Evolutionary conservation across 2,797 vertebrate genomes (phyloP).

Genomic region (Bradypodion pumilum): DNA sequence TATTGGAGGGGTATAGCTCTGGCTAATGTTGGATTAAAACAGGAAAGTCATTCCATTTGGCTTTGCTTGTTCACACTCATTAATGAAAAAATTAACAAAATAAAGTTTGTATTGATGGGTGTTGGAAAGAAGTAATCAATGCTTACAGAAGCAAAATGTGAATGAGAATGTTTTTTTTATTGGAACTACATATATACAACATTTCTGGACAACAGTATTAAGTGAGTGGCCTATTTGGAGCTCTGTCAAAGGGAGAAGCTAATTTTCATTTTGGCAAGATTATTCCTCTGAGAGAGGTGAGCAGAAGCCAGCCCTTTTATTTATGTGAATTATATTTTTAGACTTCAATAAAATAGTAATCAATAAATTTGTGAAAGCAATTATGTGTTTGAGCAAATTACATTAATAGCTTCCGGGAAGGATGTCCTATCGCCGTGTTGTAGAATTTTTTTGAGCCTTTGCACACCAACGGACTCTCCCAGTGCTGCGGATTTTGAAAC

Average conservation of each 20-base stretch:
- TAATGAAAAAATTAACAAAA: neutral
- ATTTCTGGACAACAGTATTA: neutral
- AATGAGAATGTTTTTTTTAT: neutral
- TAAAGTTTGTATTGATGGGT: neutral
- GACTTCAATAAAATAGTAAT: constrained; percentile 11
- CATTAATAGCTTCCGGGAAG: constrained; percentile 1
- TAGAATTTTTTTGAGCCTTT: no score
- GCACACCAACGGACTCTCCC: no score
- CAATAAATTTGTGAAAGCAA: constrained; percentile 23
- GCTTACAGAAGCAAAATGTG: neutral
- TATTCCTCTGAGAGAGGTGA: neutral
- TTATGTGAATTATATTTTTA: constrained; percentile 32
- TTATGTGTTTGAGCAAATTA: neutral
- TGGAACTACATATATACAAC: neutral
- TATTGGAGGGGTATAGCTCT: constrained; percentile 8
- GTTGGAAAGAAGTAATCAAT: neutral
- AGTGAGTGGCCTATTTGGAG: neutral
- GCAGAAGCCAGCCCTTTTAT: constrained; percentile 1
- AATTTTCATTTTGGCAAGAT: constrained; percentile 12
- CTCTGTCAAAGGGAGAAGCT: neutral
- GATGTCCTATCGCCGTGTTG: neutral
- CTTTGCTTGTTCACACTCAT: constrained; percentile 6
- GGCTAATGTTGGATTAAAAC: constrained; percentile 9
- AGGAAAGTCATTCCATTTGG: neutral
- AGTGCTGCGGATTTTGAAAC: no score